Evolutionary conservation across 2,888 invertebrate genomes (phyloP), one percentile per base, ranked within the genome.

Genomic region (Thymelicus acteon): DNA sequence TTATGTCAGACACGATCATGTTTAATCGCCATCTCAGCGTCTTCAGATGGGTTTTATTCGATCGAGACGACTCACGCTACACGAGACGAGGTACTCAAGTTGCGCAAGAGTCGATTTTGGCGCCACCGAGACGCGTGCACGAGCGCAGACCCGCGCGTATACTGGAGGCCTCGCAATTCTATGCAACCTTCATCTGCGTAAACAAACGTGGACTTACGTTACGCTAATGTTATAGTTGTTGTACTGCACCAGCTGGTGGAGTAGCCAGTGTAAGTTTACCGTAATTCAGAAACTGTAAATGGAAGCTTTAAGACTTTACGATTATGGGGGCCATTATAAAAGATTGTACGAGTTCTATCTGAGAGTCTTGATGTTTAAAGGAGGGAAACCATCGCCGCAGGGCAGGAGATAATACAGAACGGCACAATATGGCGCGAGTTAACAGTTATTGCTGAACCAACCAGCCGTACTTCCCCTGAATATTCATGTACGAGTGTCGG

Each of bases 81-180:
- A 80, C 81, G 80, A 79, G 81, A 48, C 31, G 76, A 57, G 77
- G 80, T 78, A 80, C 82, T 85, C 82, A 82, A 78, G 88, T 93
- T 93, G 89, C 90, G 90, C 86, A 93, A 92, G 84, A 79, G 80
- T 78, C 78, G 80, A 81, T 79, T 80, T 82, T 88, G 92, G 92
- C 92, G 93, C 92, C 93, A 87, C 82, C 83, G 90, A 93, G 93
- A 93, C 93, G 93, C 92, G 90, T 92, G 91, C 87, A 92, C 92
- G 81, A 84, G 90, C 89, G 89, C 91, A 92, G 90, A 86, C 91
- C 89, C 91, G 80, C 90, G 89, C 90, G 87, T 87, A 86, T 87
- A 93, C 93, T 93, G 93, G 85, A 85, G 85, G 88, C 91, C 89
- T 92, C 92, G 92, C 93, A 91, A 92, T 92, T 92, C 88, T 82